Evolutionary conservation across 2,113 vertebrate genomes (phyloP).

Genomic region (Galeopterus variegatus): DNA sequence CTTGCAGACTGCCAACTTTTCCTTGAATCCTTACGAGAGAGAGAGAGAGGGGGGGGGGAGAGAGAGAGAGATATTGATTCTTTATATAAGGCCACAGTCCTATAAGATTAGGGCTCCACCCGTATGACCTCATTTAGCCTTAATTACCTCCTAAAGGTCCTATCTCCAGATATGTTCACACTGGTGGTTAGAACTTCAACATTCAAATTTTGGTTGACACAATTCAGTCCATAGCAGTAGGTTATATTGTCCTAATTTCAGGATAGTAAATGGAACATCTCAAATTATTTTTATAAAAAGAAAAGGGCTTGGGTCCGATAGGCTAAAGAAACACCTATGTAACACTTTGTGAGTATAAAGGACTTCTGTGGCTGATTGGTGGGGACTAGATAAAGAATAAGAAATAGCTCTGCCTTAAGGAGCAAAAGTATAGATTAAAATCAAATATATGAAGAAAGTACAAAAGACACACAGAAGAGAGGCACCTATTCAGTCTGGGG

Average conservation of each 20-base stretch:
- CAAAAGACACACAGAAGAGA: background rate
- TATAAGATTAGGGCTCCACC: background rate
- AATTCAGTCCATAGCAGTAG: background rate
- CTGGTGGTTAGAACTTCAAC: background rate
- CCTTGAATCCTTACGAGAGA: background rate
- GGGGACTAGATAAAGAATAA: background rate
- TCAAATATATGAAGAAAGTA: background rate
- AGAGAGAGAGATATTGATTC: background rate
- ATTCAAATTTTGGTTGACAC: background rate
- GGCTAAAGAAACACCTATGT: background rate
- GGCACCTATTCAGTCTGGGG: background rate
- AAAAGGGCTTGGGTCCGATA: background rate
- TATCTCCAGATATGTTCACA: background rate
- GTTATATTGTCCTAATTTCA: conserved; percentile 2
- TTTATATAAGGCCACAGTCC: background rate
- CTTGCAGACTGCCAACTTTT: background rate
- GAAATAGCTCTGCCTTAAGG: conserved; percentile 28
- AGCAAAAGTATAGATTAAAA: background rate
- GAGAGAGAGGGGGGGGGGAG: too few relatives aligned
- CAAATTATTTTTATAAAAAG: conserved; percentile 16
- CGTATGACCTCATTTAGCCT: background rate
- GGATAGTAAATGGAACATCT: background rate
- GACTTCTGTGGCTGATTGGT: background rate
- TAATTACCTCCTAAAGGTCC: background rate
- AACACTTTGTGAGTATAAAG: background rate